Evolutionary conservation across 1,140 invertebrate species (phyloP), one percentile per base, ranked within the genome.

Genomic region (Neomicropteryx cornuta): DNA sequence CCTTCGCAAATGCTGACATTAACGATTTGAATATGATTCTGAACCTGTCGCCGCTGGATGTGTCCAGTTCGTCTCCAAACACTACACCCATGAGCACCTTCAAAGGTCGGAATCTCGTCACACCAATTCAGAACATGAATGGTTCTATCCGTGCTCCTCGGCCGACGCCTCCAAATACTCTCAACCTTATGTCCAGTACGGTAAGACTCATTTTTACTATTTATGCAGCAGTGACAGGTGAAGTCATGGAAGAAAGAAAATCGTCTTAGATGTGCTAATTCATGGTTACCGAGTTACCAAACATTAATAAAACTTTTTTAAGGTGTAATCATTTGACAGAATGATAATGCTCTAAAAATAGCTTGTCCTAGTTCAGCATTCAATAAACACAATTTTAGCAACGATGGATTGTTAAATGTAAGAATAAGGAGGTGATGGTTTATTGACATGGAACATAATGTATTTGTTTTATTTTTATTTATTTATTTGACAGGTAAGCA

Each of bases 161-260:
- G 49, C 83, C 83, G 0, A 83, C 82, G 39, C 81, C 83, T 44
- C 84, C 84, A 4, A 87, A 86, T 52, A 87, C 84, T 13, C 60
- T 87, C 42, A 87, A 85, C 62, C 68, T 87, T 37, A 73, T 64
- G 53, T 62, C 66, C 32, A 73, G 62, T 57, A 62, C 67, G 40
- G 66, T 68, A 58, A 63, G 66, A 61, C 28, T 8, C 29, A 8
- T 3, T 13, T n/a, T 22, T 11, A 28, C 3, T 38, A 24, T 29
- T 36, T 30, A 37, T 34, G n/a, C n/a, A n/a, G n/a, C n/a, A n/a
- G n/a, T n/a, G n/a, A n/a, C n/a, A n/a, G n/a, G n/a, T n/a, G n/a
- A n/a, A n/a, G n/a, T n/a, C n/a, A n/a, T n/a, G n/a, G n/a, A n/a
- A n/a, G n/a, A n/a, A n/a, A n/a, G n/a, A 52, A 49, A 22, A 49